Percentiles rank a stretch among this genome's conserved stretches.
phyloP scores from a whole-genome alignment of 2,888 invertebrate genomes.

The Dilophus febrilis region DNA sequence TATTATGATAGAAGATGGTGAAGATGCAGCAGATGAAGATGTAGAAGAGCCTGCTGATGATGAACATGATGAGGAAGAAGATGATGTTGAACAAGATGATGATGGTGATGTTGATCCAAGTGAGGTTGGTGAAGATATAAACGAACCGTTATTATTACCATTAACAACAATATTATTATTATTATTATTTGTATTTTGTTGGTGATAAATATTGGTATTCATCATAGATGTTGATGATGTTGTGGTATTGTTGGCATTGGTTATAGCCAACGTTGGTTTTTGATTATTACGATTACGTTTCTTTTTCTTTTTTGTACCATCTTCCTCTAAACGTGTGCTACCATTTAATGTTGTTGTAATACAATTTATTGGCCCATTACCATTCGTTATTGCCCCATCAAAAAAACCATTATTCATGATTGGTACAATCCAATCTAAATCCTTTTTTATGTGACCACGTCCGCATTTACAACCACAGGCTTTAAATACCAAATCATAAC shows the following conservation, averaged over 20 bases:
- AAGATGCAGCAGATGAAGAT: background rate
- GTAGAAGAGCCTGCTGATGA: background rate
- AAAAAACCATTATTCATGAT: conserved; percentile 34
- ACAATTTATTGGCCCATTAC: background rate
- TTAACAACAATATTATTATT: conserved; percentile 10
- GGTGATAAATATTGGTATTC: conserved; percentile 24
- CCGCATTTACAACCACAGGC: conserved; percentile 90
- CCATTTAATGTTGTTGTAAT: too few relatives aligned
- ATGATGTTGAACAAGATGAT: conserved; percentile 7
- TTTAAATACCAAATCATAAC: conserved; percentile 89
- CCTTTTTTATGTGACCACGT: conserved; percentile 83
- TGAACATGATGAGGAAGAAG: background rate
- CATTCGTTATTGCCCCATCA: conserved; percentile 27
- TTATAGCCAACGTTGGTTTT: conserved; percentile 41
- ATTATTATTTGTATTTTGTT: conserved; percentile 13
- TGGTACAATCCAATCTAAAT: conserved; percentile 78
- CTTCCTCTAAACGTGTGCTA: conserved; percentile 26
- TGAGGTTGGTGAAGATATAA: conserved; percentile 9
- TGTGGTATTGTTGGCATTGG: too few relatives aligned
- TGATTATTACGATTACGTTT: conserved; percentile 49
- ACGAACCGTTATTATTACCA: conserved; percentile 9
- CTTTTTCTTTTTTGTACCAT: conserved; percentile 44
- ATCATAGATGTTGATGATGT: conserved; percentile 16
- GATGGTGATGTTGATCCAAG: conserved; percentile 12
- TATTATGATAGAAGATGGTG: background rate